These are phyloP conservation scores for Andrena trimmerana DNA, from an alignment of 2,888 invertebrate species.

Conservation along the genomic window DNA sequence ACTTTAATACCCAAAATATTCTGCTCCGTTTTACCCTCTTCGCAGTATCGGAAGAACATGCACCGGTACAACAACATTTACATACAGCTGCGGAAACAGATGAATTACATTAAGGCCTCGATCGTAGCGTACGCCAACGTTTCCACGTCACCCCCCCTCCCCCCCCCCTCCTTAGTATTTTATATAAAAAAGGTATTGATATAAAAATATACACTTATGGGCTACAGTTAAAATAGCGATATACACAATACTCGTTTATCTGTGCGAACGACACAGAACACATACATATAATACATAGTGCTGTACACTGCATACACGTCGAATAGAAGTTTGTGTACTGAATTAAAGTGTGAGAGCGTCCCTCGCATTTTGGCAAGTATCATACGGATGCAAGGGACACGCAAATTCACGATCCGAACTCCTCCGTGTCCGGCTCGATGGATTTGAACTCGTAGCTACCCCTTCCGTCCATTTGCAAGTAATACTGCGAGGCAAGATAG, in stretches of 20 bases:
- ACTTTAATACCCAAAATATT: conserved; percentile 19
- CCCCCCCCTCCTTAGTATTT: not conserved
- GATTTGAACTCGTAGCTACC: conserved; percentile 94
- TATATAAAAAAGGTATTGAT: conserved; percentile 55
- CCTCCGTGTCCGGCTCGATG: conserved; percentile 94
- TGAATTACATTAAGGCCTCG: conserved; percentile 12
- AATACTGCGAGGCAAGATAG: conserved; percentile 88
- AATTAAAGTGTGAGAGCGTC: conserved; percentile 44
- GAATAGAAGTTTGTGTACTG: not conserved
- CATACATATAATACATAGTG: conserved; percentile 20
- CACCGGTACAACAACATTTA: conserved; percentile 38
- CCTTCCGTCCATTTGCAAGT: conserved; percentile 97
- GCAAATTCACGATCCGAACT: conserved; percentile 95
- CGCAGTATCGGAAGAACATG: conserved; percentile 34
- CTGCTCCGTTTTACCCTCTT: not conserved
- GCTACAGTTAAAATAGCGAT: conserved; percentile 31
- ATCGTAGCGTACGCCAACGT: conserved; percentile 1
- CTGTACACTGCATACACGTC: conserved; percentile 18
- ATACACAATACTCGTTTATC: conserved; percentile 39
- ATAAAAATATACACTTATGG: conserved; percentile 69
- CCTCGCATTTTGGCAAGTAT: conserved; percentile 49
- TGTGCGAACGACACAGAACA: conserved; percentile 25
- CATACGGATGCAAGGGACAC: conserved; percentile 66
- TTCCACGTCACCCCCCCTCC: conserved; percentile 6
- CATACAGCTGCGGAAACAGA: not conserved